Base-by-base conservation (phyloP, 2,113 vertebrate species). In the Zapornia atra region DNA sequence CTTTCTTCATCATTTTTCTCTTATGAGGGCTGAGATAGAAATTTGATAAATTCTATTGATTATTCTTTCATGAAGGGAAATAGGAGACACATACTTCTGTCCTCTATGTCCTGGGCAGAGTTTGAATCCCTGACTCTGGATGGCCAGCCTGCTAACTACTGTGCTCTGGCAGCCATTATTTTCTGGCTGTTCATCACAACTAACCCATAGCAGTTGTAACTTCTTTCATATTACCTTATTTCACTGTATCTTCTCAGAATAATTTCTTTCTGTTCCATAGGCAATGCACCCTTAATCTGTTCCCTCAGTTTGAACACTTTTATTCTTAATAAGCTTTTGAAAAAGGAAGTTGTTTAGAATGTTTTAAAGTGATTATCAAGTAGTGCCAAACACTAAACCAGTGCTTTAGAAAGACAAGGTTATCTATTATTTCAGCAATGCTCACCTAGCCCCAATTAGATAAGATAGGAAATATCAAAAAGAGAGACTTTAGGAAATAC, bases 11-110 rank as follows among this genome's bases (percentile, higher is more conserved):
- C 44, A 44, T 3, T 64, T 10, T 3, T 92, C 38, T 79, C 1
- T 82, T 88, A 90, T 28, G 36, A 65, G 15, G 22, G 7, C 57
- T 91, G 40, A 69, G 33, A 86, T 21, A 80, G 38, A 61, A 92
- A 88, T 38, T 36, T 72, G 22, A 48, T 88, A 14, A 48, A 25
- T 79, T 63, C 34, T 54, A 60, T 60, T 64, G 70, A 72, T 80
- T 68, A 11, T 8, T 15, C 71, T 61, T 81, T 56, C 68, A 46
- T 19, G 10, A 60, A 57, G 11, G 40, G 54, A 92, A 69, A 80
- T 6, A 53, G 13, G 34, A 92, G 36, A 63, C 0, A 0, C 2
- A 5, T 50, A 17, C 5, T 1, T 72, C 59, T 70, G 15, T 48
- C 79, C 20, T 82, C 57, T 60, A 0, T 84, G 48, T 83, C 44